Base-by-base conservation (phyloP, 2,888 invertebrate species). In the Pseudococcus jackbeardsleyi region DNA sequence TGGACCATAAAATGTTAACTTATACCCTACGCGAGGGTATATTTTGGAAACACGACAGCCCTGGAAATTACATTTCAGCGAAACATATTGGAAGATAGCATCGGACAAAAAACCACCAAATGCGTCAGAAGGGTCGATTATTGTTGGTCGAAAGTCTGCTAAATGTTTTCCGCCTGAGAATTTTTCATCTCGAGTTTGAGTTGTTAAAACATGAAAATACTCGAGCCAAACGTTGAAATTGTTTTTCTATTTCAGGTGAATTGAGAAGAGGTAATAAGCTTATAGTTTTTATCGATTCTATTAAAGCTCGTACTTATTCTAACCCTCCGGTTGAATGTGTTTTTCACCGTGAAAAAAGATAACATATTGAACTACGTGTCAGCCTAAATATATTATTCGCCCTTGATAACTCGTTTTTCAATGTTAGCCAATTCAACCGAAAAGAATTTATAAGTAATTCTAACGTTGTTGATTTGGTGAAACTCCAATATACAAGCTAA, bases 211-310 rank as follows among this genome's bases (percentile, higher is more conserved):
- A 54, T n/a, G 54, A 54, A 54, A 54, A n/a, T 54, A 54, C 54
- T n/a, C n/a, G 54, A 5, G 6, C 54, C n/a, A n/a, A 54, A 54
- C 17, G 68, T 64, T 33, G 26, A 64, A 19, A 1, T 68, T 68
- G 68, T 68, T 68, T 68, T 68, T 68, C 68, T 26, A 68, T 26
- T 68, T 68, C 68, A 68, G 68, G 68, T 68, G 26, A 68, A 26
- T 26, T 12, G n/a, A 54, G 12, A 26, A 68, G 68, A 22, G 68
- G 68, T 26, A 68, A 68, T 26, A 26, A 68, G 68, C 68, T 68
- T 54, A 54, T 68, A 26, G 68, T 68, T 68, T 68, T 68, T 68
- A 68, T 68, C 68, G 68, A 68, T 68, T 68, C 68, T 26, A 26
- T 68, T 68, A 26, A 68, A 68, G 68, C 68, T 68, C n/a, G 19